These are phyloP conservation scores for Esperia sulphurella DNA, from an alignment of 2,888 invertebrate genomes.

Conservation along the genomic window DNA sequence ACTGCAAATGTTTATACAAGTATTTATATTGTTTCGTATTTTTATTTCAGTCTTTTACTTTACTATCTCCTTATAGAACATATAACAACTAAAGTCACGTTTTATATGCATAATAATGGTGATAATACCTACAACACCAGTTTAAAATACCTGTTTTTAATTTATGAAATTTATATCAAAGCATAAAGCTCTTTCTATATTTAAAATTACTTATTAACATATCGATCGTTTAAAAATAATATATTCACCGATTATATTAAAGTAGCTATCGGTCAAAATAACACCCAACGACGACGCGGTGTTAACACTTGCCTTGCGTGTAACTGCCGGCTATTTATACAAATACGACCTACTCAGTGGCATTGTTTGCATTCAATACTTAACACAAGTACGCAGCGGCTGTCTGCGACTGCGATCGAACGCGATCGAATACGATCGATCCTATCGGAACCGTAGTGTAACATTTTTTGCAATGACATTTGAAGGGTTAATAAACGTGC, in stretches of 20 bases:
- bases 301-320: slow-evolving; percentile 28
- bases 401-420: slow-evolving; percentile 18
- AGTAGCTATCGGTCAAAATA: slow-evolving; percentile 10
- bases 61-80: too few relatives aligned
- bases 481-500: slow-evolving; percentile 14
- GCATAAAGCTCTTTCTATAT: too few relatives aligned
- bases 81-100: too few relatives aligned
- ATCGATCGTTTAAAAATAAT: not conserved
- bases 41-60: too few relatives aligned
- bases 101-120: too few relatives aligned
- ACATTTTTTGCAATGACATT: slow-evolving; percentile 6
- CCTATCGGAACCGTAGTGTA: slow-evolving; percentile 7
- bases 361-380: slow-evolving; percentile 48
- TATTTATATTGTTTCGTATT: too few relatives aligned
- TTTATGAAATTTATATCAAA: too few relatives aligned
- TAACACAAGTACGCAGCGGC: slow-evolving; percentile 37
- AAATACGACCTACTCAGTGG: slow-evolving; percentile 43
- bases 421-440: slow-evolving; percentile 5
- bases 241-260: not conserved
- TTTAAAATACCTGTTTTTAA: too few relatives aligned
- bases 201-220: too few relatives aligned
- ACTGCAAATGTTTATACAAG: too few relatives aligned
- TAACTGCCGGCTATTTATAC: slow-evolving; percentile 53
- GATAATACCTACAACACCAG: too few relatives aligned
- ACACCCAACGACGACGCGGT: slow-evolving; percentile 14